Evolutionary conservation across 2,797 vertebrate species (phyloP), one percentile per base, ranked within the genome.

Genomic region (Pelochelys cantorii): DNA sequence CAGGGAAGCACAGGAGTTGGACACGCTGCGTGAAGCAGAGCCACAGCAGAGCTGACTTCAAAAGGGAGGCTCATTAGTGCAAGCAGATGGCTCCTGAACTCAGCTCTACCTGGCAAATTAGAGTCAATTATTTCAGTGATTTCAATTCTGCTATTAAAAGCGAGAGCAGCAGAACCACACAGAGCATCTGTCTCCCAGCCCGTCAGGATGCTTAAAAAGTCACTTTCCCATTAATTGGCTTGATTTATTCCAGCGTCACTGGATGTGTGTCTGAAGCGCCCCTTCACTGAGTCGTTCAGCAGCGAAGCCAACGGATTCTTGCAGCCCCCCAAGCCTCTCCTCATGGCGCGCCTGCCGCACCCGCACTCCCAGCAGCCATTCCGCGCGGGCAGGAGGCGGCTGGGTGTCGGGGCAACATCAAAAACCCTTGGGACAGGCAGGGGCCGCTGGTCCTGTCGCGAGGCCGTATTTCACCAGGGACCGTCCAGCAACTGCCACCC

Each of bases 191-290:
- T 81, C 93, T 93, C 93, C 89, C 88, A 86, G 93, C 89, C 91
- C 92, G 89, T 94, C 92, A 94, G 83, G 94, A 77, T 83, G 88
- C 95, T 92, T 94, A 90, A 88, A 94, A 89, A 86, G 95, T 94
- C 90, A 94, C 95, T 95, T 95, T 91, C 94, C 93, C 92, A 92
- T 95, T 95, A 95, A 96, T 96, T 91, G 91, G 83, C 90, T 86
- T 94, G 95, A 95, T 96, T 93, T 96, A 95, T 94, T 93, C 79
- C 88, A n/a, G 78, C 59, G 83, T 93, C 87, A 79, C 59, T 5
- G 14, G 68, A n/a, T 5, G 23, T 52, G 81, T 74, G 91, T 55
- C 68, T 14, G 2, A 82, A 85, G 78, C 29, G 78, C 20, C 60
- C 52, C 37, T 79, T 80, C 81, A 1, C 55, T 75, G 7, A 78